phyloP scores from a whole-genome alignment of 2,888 invertebrate genomes.

The Phyllotreta cruciferae region DNA sequence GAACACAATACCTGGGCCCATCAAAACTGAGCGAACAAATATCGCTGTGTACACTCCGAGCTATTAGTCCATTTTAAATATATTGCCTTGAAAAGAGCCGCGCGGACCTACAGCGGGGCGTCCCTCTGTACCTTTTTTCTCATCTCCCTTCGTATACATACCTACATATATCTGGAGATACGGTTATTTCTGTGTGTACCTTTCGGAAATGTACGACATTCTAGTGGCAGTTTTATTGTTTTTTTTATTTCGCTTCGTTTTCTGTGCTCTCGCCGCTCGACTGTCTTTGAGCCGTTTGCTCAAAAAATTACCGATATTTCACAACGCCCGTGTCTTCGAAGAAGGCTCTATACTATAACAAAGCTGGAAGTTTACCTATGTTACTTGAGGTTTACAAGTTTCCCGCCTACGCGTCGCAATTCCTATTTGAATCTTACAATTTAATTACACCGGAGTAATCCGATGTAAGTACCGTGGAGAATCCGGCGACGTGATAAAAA shows the following conservation, averaged over 20 bases:
- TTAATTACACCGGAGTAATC: too few relatives aligned
- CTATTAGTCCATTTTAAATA: slow-evolving; percentile 52
- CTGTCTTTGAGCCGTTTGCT: too few relatives aligned
- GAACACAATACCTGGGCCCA: slow-evolving; percentile 52
- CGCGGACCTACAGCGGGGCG: slow-evolving; percentile 20
- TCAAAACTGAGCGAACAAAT: slow-evolving; percentile 54
- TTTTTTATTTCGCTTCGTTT: slow-evolving; percentile 8
- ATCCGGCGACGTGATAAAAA: too few relatives aligned
- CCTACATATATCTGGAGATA: neutral
- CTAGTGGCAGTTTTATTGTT: slow-evolving; percentile 16
- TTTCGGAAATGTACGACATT: slow-evolving; percentile 16
- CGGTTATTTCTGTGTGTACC: slow-evolving; percentile 8
- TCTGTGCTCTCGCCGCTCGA: neutral
- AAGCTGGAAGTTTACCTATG: too few relatives aligned
- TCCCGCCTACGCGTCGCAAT: too few relatives aligned
- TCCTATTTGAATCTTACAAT: too few relatives aligned
- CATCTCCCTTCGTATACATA: neutral
- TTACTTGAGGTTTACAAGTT: too few relatives aligned
- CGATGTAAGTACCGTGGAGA: too few relatives aligned
- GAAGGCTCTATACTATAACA: too few relatives aligned
- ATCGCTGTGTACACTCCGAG: slow-evolving; percentile 55
- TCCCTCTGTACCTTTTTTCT: slow-evolving; percentile 6
- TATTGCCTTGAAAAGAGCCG: slow-evolving; percentile 50
- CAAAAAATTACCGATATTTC: too few relatives aligned
- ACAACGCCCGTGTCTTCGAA: too few relatives aligned